phyloP scores from a whole-genome alignment of 2,797 vertebrate genomes.

The Artibeus jamaicensis region DNA sequence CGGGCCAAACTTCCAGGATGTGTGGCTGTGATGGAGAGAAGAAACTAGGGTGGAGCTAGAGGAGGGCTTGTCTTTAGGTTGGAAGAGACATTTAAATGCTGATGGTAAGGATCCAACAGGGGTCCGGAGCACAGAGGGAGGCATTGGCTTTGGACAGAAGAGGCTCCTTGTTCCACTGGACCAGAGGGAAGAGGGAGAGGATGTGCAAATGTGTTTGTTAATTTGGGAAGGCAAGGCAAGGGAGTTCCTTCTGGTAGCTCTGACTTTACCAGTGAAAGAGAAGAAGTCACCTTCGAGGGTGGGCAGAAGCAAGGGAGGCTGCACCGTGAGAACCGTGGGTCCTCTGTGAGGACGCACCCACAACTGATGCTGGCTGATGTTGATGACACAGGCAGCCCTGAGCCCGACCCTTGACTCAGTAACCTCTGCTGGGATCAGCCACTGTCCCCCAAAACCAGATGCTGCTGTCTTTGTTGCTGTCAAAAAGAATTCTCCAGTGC shows the following conservation, averaged over 20 bases:
- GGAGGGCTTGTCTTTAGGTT: not conserved
- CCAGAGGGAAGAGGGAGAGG: not conserved
- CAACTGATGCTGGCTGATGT: not conserved
- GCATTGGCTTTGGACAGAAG: not conserved
- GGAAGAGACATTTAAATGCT: not conserved
- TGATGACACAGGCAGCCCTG: not conserved
- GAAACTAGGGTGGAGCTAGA: not conserved
- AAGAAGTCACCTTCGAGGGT: not conserved
- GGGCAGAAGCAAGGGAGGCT: not conserved
- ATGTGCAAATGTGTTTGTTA: not conserved
- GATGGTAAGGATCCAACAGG: not conserved
- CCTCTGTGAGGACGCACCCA: not conserved
- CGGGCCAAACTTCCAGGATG: rapidly evolving
- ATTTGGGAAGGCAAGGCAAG: not conserved
- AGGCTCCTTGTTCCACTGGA: not conserved
- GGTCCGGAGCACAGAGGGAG: not conserved
- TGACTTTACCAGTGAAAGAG: not conserved
- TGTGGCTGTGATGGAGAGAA: not conserved
- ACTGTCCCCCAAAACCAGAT: not conserved
- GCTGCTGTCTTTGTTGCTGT: not conserved
- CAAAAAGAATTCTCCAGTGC: not conserved
- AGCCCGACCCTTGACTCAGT: not conserved
- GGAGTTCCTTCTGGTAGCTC: not conserved
- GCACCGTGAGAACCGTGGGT: not conserved
- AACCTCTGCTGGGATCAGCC: not conserved